Conservation (phyloP, 2,888 invertebrate species). For the Ecdyonurus torrentis region DNA sequence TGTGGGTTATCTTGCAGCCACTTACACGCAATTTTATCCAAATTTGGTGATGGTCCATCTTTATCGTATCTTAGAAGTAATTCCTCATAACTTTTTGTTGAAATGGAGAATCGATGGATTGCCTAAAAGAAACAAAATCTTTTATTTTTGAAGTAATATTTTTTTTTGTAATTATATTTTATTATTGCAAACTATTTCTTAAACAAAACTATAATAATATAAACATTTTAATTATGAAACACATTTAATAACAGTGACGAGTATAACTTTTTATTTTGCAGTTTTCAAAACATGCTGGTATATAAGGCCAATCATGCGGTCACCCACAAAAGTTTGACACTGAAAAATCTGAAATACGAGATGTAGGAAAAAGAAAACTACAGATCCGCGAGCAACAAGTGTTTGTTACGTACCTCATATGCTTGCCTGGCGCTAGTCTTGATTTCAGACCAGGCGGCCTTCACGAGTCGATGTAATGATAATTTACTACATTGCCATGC, state of each 20-base stretch:
- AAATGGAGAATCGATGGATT: slow-evolving; percentile 32
- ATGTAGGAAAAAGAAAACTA: no score
- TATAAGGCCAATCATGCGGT: no score
- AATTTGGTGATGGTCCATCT: slow-evolving; percentile 12
- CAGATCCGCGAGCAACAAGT: not conserved
- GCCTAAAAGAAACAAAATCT: slow-evolving; percentile 23
- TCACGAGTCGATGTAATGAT: slow-evolving; percentile 47
- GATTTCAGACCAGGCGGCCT: slow-evolving; percentile 43
- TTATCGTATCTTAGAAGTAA: slow-evolving; percentile 27
- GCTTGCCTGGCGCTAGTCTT: slow-evolving; percentile 32
- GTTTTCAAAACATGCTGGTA: no score
- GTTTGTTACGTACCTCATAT: slow-evolving; percentile 23
- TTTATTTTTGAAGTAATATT: no score
- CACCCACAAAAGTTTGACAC: no score
- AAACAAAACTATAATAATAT: no score
- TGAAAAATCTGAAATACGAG: no score
- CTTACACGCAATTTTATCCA: slow-evolving; percentile 40
- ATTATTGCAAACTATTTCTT: no score
- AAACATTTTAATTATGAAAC: no score
- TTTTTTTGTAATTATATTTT: no score
- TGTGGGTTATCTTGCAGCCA: slow-evolving; percentile 39
- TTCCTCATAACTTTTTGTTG: slow-evolving; percentile 32
- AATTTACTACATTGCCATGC: slow-evolving; percentile 38
- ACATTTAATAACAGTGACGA: no score
- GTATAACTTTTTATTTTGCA: no score